A percentile compares a stretch with the other conserved stretches of the same genome.
These are phyloP conservation scores for Nasua narica DNA, from an alignment of 2,797 vertebrate genomes.

Conservation along the genomic window DNA sequence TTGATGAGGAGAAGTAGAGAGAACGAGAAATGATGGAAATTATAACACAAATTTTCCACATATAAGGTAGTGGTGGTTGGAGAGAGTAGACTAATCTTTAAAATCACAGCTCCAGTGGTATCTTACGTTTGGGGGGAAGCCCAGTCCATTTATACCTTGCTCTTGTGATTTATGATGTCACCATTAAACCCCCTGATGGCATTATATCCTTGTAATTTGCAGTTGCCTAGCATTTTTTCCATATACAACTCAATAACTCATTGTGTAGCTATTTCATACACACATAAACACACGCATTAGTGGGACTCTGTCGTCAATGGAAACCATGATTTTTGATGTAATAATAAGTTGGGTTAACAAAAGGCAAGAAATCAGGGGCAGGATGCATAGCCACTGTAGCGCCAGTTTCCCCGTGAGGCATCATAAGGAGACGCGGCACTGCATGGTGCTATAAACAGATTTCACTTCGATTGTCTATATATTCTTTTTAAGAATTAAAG, in stretches of 20 bases:
- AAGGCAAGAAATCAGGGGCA: constrained; percentile 39
- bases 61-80: constrained; percentile 31
- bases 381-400: not conserved
- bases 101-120: constrained; percentile 65
- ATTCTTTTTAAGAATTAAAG: constrained; percentile 77
- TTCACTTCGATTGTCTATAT: constrained; percentile 19
- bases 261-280: constrained; percentile 70
- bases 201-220: constrained; percentile 81
- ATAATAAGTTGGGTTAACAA: constrained; percentile 59
- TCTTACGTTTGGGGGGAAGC: constrained; percentile 64
- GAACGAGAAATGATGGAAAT: not conserved
- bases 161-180: constrained; percentile 81
- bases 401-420: constrained; percentile 48
- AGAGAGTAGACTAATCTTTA: constrained; percentile 67
- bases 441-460: constrained; percentile 51
- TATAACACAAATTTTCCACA: constrained; percentile 58
- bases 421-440: constrained; percentile 50
- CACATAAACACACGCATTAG: constrained; percentile 66
- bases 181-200: constrained; percentile 79
- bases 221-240: constrained; percentile 71
- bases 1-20: constrained; percentile 42
- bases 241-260: constrained; percentile 63
- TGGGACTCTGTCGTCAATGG: constrained; percentile 55
- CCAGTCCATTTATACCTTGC: constrained; percentile 77
- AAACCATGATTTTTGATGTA: constrained; percentile 63